These are phyloP conservation scores for Chelonoidis abingdonii DNA, from an alignment of 2,113 vertebrate species.

Conservation along the genomic window DNA sequence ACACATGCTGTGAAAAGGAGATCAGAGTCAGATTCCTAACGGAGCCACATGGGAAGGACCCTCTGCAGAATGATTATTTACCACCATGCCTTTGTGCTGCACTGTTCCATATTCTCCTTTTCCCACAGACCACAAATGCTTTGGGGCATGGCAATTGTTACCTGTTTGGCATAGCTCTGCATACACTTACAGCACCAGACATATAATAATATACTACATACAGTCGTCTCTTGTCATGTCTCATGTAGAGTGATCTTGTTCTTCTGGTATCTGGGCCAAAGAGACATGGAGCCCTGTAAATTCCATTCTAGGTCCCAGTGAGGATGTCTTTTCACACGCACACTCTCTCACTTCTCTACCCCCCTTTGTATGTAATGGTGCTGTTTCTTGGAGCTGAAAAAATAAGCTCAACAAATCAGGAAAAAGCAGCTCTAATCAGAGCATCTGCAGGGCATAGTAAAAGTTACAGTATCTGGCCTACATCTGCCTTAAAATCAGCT, in stretches of 20 bases:
- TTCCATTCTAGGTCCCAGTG: not conserved
- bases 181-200: not conserved
- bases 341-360: not conserved
- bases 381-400: not conserved
- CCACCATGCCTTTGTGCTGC: not conserved
- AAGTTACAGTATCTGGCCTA: not conserved
- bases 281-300: not conserved
- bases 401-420: not conserved
- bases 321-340: not conserved
- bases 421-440: not conserved
- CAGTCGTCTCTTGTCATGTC: not conserved
- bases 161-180: not conserved
- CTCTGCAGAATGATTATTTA: fast-evolving
- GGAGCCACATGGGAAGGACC: not conserved
- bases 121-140: not conserved
- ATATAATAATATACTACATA: not conserved
- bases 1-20: not conserved
- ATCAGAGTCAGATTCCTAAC: not conserved
- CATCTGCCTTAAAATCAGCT: not conserved
- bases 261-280: not conserved
- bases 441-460: not conserved
- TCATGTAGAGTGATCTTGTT: not conserved
- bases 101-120: not conserved
- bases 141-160: not conserved
- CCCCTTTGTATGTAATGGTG: not conserved